Conservation (phyloP, 2,888 invertebrate species). For the Eledone cirrhosa region DNA sequence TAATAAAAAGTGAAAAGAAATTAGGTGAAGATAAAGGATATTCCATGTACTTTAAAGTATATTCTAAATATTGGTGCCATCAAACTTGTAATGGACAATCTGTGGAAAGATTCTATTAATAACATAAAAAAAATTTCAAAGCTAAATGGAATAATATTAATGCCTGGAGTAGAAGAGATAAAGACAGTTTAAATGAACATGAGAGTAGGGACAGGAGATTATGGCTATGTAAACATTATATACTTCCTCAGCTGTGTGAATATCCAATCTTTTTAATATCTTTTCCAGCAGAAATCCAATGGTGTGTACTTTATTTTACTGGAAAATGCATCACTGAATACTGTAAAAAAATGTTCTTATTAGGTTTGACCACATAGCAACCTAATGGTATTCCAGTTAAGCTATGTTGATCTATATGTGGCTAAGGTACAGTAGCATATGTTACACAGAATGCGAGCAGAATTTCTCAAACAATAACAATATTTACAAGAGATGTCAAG, state of each 20-base stretch:
- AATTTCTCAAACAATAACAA: no score
- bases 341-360: slow-evolving; percentile 24
- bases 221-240: slow-evolving; percentile 23
- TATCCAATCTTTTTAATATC: slow-evolving; percentile 26
- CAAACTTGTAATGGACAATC: no score
- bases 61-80: no score
- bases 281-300: slow-evolving; percentile 20
- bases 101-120: no score
- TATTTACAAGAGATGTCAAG: neutral
- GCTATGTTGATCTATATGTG: no score
- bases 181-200: no score
- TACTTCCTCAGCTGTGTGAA: slow-evolving; percentile 27
- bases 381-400: slow-evolving; percentile 3
- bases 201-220: neutral
- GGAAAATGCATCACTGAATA: slow-evolving; percentile 23
- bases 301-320: slow-evolving; percentile 23
- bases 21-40: neutral
- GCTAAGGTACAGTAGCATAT: no score
- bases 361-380: slow-evolving; percentile 22
- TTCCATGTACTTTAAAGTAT: no score
- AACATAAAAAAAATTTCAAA: no score
- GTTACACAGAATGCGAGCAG: no score
- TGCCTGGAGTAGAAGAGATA: no score
- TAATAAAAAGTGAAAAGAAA: neutral
- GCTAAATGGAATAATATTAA: no score